Evolutionary conservation across 2,888 invertebrate species (phyloP).

Genomic region (Volucella inflata): DNA sequence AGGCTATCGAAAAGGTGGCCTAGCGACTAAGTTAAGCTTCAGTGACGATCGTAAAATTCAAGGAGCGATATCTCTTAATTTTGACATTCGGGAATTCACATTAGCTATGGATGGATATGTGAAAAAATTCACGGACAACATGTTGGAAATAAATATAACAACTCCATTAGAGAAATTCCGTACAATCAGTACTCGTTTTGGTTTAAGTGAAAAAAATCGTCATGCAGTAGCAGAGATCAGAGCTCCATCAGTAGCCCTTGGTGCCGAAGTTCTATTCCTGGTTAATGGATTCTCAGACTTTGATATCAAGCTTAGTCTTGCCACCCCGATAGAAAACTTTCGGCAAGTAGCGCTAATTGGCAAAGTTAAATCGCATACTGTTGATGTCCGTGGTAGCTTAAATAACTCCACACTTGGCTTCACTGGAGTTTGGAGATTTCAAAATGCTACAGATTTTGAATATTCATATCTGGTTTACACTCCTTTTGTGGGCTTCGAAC

Average conservation of each 20-base stretch:
- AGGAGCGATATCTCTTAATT: slow-evolving; percentile 88
- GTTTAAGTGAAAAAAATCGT: slow-evolving; percentile 88
- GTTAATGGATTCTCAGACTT: slow-evolving; percentile 88
- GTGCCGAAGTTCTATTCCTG: slow-evolving; percentile 88
- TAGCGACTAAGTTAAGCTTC: slow-evolving; percentile 88
- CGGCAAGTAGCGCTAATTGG: slow-evolving; percentile 88
- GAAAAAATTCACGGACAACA: slow-evolving; percentile 89
- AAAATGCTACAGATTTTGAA: slow-evolving; percentile 88
- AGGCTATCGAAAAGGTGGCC: slow-evolving; percentile 88
- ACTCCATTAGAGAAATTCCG: slow-evolving; percentile 89
- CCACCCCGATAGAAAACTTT: slow-evolving; percentile 89
- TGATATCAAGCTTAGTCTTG: slow-evolving; percentile 89
- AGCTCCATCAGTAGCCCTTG: slow-evolving; percentile 88
- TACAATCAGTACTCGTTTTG: slow-evolving; percentile 88
- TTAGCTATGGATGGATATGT: slow-evolving; percentile 89
- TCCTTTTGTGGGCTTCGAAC: slow-evolving; percentile 90
- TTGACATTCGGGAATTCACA: slow-evolving; percentile 89
- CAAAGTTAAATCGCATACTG: slow-evolving; percentile 88
- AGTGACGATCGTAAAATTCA: slow-evolving; percentile 87
- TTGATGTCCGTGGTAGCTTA: slow-evolving; percentile 91
- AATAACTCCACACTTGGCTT: slow-evolving; percentile 90
- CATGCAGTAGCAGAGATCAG: slow-evolving; percentile 90
- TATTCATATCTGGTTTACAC: slow-evolving; percentile 91
- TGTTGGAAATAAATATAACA: slow-evolving; percentile 90
- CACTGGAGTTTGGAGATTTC: slow-evolving; percentile 88